Evolutionary conservation across 2,113 vertebrate genomes (phyloP).

Genomic region (Dicentrarchus labrax): DNA sequence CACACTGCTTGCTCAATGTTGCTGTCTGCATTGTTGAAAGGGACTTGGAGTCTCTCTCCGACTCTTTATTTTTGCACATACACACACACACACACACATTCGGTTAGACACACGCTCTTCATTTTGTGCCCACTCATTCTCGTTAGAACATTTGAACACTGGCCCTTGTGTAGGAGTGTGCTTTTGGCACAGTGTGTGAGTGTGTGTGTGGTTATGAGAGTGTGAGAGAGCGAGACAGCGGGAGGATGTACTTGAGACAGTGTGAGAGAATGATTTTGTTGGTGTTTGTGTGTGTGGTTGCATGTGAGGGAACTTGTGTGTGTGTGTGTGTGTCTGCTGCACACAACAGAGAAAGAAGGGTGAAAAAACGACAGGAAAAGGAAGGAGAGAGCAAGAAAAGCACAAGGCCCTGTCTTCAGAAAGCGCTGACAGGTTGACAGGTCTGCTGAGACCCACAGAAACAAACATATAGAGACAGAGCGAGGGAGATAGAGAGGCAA

Average conservation of each 20-base stretch:
- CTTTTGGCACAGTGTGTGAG: slow-evolving; percentile 54
- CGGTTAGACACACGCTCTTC: slow-evolving; percentile 40
- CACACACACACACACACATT: neutral
- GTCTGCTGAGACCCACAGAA: slow-evolving; percentile 77
- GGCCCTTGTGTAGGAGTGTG: slow-evolving; percentile 66
- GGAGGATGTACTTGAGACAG: slow-evolving; percentile 76
- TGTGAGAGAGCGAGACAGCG: slow-evolving; percentile 64
- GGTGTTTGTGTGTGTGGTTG: slow-evolving; percentile 9
- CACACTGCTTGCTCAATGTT: slow-evolving; percentile 37
- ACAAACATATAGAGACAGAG: slow-evolving; percentile 55
- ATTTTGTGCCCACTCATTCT: slow-evolving; percentile 67
- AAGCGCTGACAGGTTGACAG: slow-evolving; percentile 78
- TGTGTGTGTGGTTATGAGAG: slow-evolving; percentile 40
- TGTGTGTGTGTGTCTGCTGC: slow-evolving; percentile 21
- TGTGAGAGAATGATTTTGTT: slow-evolving; percentile 57
- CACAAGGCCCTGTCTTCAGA: slow-evolving; percentile 61
- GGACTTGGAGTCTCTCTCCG: neutral
- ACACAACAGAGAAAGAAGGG: slow-evolving; percentile 16
- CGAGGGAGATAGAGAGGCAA: neutral
- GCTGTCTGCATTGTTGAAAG: slow-evolving; percentile 39
- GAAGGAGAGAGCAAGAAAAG: slow-evolving; percentile 64
- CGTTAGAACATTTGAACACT: slow-evolving; percentile 67
- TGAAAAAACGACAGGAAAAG: slow-evolving; percentile 57
- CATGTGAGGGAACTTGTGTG: slow-evolving; percentile 21
- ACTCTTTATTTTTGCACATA: neutral